phyloP scores from a whole-genome alignment of 2,113 vertebrate species.

The Helogale parvula region DNA sequence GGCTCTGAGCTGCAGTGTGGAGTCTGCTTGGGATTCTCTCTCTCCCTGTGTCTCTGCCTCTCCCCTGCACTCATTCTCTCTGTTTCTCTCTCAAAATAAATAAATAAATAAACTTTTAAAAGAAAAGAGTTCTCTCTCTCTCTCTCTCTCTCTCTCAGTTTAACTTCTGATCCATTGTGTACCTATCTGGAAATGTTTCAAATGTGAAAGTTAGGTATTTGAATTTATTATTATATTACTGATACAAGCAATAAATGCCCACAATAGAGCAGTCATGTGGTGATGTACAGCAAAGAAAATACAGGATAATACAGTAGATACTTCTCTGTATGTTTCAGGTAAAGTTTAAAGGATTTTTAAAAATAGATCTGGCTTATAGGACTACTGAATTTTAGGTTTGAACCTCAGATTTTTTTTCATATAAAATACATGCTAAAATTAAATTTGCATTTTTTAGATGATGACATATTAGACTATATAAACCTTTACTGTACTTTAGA shows the following conservation, averaged over 20 bases:
- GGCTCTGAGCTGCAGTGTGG: too few species aligned
- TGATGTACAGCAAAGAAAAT: conserved; percentile 49
- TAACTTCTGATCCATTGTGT: not conserved
- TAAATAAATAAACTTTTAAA: too few species aligned
- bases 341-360: conserved; percentile 10
- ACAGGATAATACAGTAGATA: conserved; percentile 11
- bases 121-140: not conserved
- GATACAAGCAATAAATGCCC: conserved; percentile 58
- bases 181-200: not conserved
- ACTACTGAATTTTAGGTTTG: not conserved
- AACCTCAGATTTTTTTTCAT: not conserved
- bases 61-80: too few species aligned
- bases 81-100: too few species aligned
- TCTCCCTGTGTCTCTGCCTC: too few species aligned
- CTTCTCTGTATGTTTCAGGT: not conserved
- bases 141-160: not conserved
- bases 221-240: conserved; percentile 74
- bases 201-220: conserved; percentile 70
- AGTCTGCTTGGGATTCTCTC: too few species aligned
- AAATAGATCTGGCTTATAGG: not conserved
- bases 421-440: not conserved
- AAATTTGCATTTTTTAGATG: not conserved
- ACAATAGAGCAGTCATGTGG: not conserved
- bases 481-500: not conserved
- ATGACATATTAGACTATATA: not conserved